Base-by-base conservation (phyloP, 2,113 vertebrate genomes). In the Hipposideros armiger region DNA sequence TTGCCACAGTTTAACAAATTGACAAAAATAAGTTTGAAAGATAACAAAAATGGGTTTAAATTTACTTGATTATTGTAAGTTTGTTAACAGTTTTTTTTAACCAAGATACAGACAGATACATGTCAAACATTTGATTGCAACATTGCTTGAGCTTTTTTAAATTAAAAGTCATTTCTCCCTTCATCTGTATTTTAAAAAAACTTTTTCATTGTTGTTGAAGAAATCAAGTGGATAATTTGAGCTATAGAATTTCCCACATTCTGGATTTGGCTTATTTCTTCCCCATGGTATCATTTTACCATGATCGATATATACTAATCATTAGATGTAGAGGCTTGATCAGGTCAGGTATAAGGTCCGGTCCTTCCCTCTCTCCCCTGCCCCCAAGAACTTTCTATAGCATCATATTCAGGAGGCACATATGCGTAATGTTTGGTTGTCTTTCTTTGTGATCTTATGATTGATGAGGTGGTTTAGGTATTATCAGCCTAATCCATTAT, bases 391-490 rank as follows among this genome's bases (percentile, higher is more conserved):
- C 42, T 82, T 91, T 81, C 32, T 56, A 0, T 78, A 88, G 42
- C 45, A 19, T 83, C 52, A 28, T 77, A 36, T 40, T 50, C 72
- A 42, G 58, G 17, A 32, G 15, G 7, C 42, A 28, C 2, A 26
- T 60, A 60, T 11, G 11, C 47, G 13, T 82, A 54, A 82, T 64
- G 32, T 56, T 74, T 72, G 14, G 7, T 72, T 96, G 47, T 77
- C 70, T 85, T 88, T 87, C 36, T 62, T 73, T 70, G 52, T 85
- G 81, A 93, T 56, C 30, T 69, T 86, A 81, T 86, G 73, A 69
- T 78, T 73, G 64, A 62, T 91, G 58, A 50, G 8, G 52, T 80
- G 47, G 8, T n/a, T 87, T 69, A 40, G 8, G 11, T 91, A 24
- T 89, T 67, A 40, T 3, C 64, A 67, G n/a, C 62, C 66, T 88